A percentile compares a stretch with the other conserved stretches of the same genome.
phyloP scores from a whole-genome alignment of 2,888 invertebrate genomes.

The Eledona agricola region DNA sequence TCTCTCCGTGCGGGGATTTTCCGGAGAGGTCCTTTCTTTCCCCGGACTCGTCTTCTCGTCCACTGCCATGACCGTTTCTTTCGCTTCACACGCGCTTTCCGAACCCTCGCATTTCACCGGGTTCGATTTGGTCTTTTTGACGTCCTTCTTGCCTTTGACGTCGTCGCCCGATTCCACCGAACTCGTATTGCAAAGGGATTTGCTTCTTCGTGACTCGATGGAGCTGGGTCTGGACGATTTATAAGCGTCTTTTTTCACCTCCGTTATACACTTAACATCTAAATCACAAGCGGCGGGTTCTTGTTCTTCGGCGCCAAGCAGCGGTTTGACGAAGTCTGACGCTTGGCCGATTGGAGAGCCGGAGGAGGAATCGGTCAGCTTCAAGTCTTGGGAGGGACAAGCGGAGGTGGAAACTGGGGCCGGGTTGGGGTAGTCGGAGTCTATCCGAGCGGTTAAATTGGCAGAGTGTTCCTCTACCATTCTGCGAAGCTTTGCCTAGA shows the following conservation, averaged over 20 bases:
- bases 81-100: slow-evolving; percentile 42
- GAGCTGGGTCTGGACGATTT: slow-evolving; percentile 48
- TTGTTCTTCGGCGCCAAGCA: slow-evolving; percentile 46
- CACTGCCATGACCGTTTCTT: slow-evolving; percentile 51
- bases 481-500: slow-evolving; percentile 67
- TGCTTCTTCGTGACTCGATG: slow-evolving; percentile 54
- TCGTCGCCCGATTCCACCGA: slow-evolving; percentile 53
- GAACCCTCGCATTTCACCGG: slow-evolving; percentile 49
- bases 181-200: slow-evolving; percentile 53
- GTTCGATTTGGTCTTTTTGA: slow-evolving; percentile 55
- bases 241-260: slow-evolving; percentile 48
- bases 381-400: slow-evolving; percentile 48
- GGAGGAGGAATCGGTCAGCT: slow-evolving; percentile 48
- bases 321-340: slow-evolving; percentile 40
- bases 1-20: slow-evolving; percentile 46
- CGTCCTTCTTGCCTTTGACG: slow-evolving; percentile 48
- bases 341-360: slow-evolving; percentile 36
- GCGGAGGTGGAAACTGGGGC: slow-evolving; percentile 50
- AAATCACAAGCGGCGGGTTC: slow-evolving; percentile 46
- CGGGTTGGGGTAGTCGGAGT: slow-evolving; percentile 58
- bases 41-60: slow-evolving; percentile 53
- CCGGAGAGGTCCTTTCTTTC: slow-evolving; percentile 53
- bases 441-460: slow-evolving; percentile 59
- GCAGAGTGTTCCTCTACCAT: slow-evolving; percentile 87
- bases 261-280: slow-evolving; percentile 44